Evolutionary conservation across 2,113 vertebrate genomes (phyloP).

Genomic region (Morone saxatilis): DNA sequence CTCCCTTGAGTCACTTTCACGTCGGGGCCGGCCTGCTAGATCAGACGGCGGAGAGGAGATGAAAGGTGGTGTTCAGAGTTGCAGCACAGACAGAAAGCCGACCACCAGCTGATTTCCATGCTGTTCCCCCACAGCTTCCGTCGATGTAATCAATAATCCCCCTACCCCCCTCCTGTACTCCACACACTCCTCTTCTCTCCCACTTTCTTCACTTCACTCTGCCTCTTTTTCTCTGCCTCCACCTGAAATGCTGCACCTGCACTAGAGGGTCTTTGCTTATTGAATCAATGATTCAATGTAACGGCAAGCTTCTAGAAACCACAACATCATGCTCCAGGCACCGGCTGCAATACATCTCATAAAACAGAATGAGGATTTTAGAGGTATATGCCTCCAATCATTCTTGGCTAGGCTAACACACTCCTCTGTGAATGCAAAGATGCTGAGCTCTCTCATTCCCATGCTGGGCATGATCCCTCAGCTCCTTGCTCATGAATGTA

Average conservation of each 20-base stretch:
- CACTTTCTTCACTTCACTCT: constrained; percentile 13
- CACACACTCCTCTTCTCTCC: background rate
- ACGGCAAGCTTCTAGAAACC: constrained; percentile 42
- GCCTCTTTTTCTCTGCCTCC: constrained; percentile 21
- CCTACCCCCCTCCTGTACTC: background rate
- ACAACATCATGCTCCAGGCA: constrained; percentile 16
- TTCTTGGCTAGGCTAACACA: constrained; percentile 20
- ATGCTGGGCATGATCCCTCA: constrained; percentile 20
- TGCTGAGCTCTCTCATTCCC: constrained; percentile 25
- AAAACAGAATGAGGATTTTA: constrained; percentile 61
- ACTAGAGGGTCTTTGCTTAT: constrained; percentile 12
- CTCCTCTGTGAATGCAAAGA: constrained; percentile 43
- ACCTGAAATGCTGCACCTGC: constrained; percentile 16
- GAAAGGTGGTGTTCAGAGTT: constrained; percentile 25
- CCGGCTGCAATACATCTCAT: constrained; percentile 37
- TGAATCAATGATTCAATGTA: constrained; percentile 58
- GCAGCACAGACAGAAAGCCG: constrained; percentile 1
- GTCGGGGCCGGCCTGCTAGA: background rate
- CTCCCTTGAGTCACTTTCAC: constrained; percentile 13
- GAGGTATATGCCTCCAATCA: constrained; percentile 44
- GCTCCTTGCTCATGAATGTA: constrained; percentile 48
- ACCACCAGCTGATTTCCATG: constrained; percentile 58
- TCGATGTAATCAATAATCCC: constrained; percentile 49
- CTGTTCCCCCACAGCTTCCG: constrained; percentile 42
- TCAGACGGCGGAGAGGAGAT: constrained; percentile 42